phyloP scores from a whole-genome alignment of 2,888 invertebrate species.

The Drosophila phalerata region DNA sequence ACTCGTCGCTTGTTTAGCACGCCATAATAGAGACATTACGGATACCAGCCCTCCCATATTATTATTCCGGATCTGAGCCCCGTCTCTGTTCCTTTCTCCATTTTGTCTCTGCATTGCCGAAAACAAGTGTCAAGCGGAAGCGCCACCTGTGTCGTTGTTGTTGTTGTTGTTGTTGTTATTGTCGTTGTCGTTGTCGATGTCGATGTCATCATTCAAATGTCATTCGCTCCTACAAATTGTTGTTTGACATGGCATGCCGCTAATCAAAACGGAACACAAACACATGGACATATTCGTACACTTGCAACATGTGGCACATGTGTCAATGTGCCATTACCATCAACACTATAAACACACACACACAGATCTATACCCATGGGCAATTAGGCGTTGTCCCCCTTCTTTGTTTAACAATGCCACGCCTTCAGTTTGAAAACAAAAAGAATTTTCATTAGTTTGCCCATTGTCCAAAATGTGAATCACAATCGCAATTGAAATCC shows the following conservation, averaged over 20 bases:
- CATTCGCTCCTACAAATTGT: constrained; percentile 75
- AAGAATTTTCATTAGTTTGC: constrained; percentile 68
- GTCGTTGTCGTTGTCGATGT: constrained; percentile 25
- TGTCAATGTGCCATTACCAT: constrained; percentile 38
- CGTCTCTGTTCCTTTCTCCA: background rate
- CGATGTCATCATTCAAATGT: constrained; percentile 80
- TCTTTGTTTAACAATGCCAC: constrained; percentile 23
- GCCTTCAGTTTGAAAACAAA: constrained; percentile 28
- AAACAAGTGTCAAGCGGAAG: constrained; percentile 72
- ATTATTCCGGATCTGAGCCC: background rate
- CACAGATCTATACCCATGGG: constrained; percentile 23
- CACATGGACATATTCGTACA: constrained; percentile 26
- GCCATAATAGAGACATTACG: constrained; percentile 75
- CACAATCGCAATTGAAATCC: constrained; percentile 28
- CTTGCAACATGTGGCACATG: constrained; percentile 36
- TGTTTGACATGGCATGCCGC: constrained; percentile 82
- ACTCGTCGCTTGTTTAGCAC: constrained; percentile 78
- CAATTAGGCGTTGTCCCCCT: constrained; percentile 48
- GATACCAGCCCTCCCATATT: background rate
- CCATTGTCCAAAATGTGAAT: constrained; percentile 60
- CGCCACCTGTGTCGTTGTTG: constrained; percentile 62
- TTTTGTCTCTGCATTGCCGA: background rate
- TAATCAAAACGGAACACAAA: constrained; percentile 76
- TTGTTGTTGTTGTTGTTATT: constrained; percentile 6
- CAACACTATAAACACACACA: constrained; percentile 31